Evolutionary conservation across 2,888 invertebrate species (phyloP).

Genomic region (Hipparchia sbordonii): DNA sequence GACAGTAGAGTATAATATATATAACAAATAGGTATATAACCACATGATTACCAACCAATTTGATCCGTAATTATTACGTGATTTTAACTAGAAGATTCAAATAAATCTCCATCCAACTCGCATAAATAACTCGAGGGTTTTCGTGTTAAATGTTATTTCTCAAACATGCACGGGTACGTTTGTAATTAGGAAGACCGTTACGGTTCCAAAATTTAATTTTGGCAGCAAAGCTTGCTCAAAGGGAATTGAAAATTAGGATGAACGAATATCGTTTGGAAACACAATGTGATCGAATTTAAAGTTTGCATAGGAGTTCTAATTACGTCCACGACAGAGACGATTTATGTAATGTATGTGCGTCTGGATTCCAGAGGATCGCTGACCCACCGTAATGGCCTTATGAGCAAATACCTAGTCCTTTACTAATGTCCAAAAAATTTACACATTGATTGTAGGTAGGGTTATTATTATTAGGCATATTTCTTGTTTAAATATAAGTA

Average conservation of each 20-base stretch:
- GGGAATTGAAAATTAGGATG: constrained; percentile 44
- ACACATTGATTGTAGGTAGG: too few species aligned
- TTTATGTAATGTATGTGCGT: background rate
- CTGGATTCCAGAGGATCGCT: background rate
- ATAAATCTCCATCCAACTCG: background rate
- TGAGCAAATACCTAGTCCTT: background rate
- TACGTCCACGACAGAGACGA: constrained; percentile 10
- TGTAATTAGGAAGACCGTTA: constrained; percentile 45
- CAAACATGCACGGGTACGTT: constrained; percentile 41
- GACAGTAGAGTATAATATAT: too few species aligned
- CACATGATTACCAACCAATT: too few species aligned
- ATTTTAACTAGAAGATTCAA: background rate
- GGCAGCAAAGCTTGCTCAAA: constrained; percentile 41
- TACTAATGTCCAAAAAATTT: too few species aligned
- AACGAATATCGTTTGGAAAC: constrained; percentile 37
- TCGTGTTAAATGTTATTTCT: constrained; percentile 36
- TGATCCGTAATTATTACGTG: background rate
- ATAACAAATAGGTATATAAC: too few species aligned
- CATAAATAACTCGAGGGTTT: background rate
- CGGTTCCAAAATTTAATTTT: constrained; percentile 45
- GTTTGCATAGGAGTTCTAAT: constrained; percentile 19
- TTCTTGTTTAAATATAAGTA: too few species aligned
- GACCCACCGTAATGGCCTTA: background rate
- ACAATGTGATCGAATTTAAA: constrained; percentile 35
- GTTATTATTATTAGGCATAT: too few species aligned